Evolutionary conservation across 2,888 invertebrate genomes (phyloP).

Genomic region (Temnothorax ravouxi): DNA sequence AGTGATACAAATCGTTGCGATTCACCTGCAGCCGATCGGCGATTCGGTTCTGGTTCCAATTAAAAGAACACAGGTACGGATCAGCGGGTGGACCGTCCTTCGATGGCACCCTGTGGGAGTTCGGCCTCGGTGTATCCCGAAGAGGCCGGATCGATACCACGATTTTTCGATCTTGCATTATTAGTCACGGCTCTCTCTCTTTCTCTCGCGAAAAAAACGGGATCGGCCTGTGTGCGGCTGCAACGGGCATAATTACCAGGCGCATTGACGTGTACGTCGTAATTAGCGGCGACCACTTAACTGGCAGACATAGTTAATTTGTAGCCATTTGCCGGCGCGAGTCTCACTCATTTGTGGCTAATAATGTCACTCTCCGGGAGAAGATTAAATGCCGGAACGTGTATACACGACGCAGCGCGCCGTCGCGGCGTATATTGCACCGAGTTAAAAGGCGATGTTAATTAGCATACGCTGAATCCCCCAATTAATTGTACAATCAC

Average conservation of each 20-base stretch:
- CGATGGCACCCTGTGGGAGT: slow-evolving; percentile 59
- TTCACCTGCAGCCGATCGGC: slow-evolving; percentile 84
- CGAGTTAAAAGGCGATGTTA: slow-evolving; percentile 37
- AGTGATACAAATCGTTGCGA: slow-evolving; percentile 85
- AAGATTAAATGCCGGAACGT: slow-evolving; percentile 38
- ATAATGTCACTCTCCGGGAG: slow-evolving; percentile 44
- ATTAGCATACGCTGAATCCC: slow-evolving; percentile 22
- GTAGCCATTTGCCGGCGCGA: slow-evolving; percentile 54
- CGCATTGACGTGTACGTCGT: slow-evolving; percentile 64
- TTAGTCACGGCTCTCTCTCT: slow-evolving; percentile 71
- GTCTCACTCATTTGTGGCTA: slow-evolving; percentile 50
- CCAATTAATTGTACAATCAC: slow-evolving; percentile 4
- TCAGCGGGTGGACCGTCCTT: slow-evolving; percentile 81
- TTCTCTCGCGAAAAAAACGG: slow-evolving; percentile 33
- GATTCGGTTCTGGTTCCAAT: slow-evolving; percentile 84
- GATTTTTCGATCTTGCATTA: slow-evolving; percentile 75
- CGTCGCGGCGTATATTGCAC: slow-evolving; percentile 12
- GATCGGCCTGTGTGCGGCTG: slow-evolving; percentile 46
- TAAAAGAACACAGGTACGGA: slow-evolving; percentile 84
- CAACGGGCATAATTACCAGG: slow-evolving; percentile 64
- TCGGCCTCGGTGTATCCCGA: slow-evolving; percentile 71
- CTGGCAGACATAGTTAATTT: slow-evolving; percentile 69
- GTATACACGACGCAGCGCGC: slow-evolving; percentile 21
- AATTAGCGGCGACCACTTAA: slow-evolving; percentile 66
- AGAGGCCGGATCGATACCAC: slow-evolving; percentile 74